Base-by-base conservation (phyloP, 2,888 invertebrate genomes). In the Melipona beecheii region DNA sequence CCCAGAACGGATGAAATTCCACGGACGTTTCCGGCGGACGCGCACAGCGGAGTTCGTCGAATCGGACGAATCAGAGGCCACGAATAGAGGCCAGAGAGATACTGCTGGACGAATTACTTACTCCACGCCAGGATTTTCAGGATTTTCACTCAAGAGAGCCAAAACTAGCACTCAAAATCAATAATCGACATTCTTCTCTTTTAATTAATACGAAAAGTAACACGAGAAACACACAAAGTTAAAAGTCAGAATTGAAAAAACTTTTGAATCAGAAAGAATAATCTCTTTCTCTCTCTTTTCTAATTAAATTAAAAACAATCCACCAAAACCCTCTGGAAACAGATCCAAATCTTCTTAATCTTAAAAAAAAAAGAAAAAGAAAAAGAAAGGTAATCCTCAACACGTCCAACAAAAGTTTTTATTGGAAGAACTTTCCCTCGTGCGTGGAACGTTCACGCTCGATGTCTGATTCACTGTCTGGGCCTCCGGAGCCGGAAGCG, bases 1-100 rank as follows among this genome's bases (percentile, higher is more conserved):
- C 75, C 85, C 77, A 85, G 86, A 85, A 85, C 85, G 85, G 81
- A 78, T 85, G 81, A 85, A 85, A 79, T 86, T 86, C 86, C 83
- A 86, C 76, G 86, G 77, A 85, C 86, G 82, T 86, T 86, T 86
- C 86, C 86, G 84, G 82, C 83, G 86, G 86, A 81, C 82, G 81
- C 65, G 78, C 36, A 3, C 31, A n/a, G 62, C 78, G 65, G 75
- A 60, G 80, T 85, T 85, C 75, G 81, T 75, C 85, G 85, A 85
- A 85, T 72, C 77, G 31, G 70, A 68, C 65, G 54, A 43, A 43
- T 43, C 43, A 43, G 43, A 36, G 50, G 58, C 21, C 43, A 31
- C 31, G 71, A 58, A 79, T 65, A 60, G n/a, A 79, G 69, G 72
- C n/a, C n/a, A n/a, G 49, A 80, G 73, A 81, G 31, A 75, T 68